Conservation (phyloP, 2,797 vertebrate genomes). For the Propithecus deckenii region DNA sequence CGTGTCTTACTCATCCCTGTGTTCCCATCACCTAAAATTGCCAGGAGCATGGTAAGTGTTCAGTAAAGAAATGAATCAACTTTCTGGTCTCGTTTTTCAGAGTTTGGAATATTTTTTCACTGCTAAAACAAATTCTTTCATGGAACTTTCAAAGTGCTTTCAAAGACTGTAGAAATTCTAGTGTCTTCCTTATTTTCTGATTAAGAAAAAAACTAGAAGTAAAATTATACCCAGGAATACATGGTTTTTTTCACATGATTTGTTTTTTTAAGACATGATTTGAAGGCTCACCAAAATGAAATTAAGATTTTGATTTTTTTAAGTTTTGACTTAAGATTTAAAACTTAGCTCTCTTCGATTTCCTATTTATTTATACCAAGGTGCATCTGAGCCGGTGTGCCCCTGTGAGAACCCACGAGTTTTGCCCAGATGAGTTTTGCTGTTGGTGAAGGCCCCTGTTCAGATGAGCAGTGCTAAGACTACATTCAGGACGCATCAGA, state of each 20-base stretch:
- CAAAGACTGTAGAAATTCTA: constrained; percentile 1
- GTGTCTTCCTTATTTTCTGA: constrained; percentile 34
- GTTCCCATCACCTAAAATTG: background rate
- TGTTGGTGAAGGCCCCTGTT: background rate
- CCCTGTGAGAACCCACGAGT: background rate
- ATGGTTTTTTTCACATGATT: background rate
- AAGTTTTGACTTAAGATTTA: background rate
- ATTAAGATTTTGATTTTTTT: constrained; percentile 28
- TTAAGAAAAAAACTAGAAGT: constrained; percentile 31
- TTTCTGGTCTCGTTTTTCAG: background rate
- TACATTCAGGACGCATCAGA: background rate
- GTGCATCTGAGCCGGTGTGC: background rate
- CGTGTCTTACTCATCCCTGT: background rate
- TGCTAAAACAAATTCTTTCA: background rate
- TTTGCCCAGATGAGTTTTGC: background rate
- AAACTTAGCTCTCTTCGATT: background rate
- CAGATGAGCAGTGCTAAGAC: background rate
- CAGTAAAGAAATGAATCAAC: background rate
- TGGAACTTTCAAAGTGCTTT: constrained; percentile 34
- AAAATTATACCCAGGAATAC: background rate
- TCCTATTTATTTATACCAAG: background rate
- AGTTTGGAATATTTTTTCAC: background rate
- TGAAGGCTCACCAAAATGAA: background rate
- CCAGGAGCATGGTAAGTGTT: background rate
- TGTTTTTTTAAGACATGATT: constrained; percentile 46